phyloP scores from a whole-genome alignment of 2,888 invertebrate genomes.

The Drepana falcataria region DNA sequence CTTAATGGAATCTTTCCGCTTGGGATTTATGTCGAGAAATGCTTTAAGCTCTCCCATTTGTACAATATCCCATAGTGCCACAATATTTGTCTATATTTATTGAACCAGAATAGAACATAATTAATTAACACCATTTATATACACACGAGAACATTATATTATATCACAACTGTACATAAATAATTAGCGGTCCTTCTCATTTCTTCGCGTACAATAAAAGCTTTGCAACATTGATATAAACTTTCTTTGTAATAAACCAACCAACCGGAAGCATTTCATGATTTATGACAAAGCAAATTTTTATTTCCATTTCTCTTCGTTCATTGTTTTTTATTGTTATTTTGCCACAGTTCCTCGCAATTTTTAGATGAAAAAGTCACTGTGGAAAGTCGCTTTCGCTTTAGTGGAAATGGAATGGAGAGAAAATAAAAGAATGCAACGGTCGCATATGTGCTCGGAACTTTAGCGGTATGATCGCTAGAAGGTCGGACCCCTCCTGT shows the following conservation, averaged over 20 bases:
- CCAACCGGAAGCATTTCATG: slow-evolving; percentile 70
- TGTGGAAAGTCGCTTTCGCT: slow-evolving; percentile 71
- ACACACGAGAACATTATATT: no score
- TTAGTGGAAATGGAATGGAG: slow-evolving; percentile 67
- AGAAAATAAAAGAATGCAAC: slow-evolving; percentile 54
- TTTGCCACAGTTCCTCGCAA: slow-evolving; percentile 69
- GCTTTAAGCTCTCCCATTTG: slow-evolving; percentile 61
- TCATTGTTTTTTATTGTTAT: slow-evolving; percentile 68
- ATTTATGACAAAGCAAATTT: slow-evolving; percentile 77
- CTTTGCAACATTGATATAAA: slow-evolving; percentile 58
- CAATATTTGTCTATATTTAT: no score
- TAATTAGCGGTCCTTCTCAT: slow-evolving; percentile 37
- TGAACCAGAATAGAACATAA: no score
- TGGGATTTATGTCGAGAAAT: slow-evolving; percentile 72
- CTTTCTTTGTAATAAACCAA: slow-evolving; percentile 68
- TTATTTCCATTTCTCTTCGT: slow-evolving; percentile 70
- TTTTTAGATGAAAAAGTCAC: slow-evolving; percentile 62
- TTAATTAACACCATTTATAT: no score
- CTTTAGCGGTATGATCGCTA: slow-evolving; percentile 46
- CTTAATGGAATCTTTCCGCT: slow-evolving; percentile 77
- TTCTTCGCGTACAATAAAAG: slow-evolving; percentile 47
- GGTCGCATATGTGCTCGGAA: slow-evolving; percentile 62
- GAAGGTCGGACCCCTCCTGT: slow-evolving; percentile 13
- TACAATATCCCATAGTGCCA: slow-evolving; percentile 41
- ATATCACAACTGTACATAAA: slow-evolving; percentile 3